Percentiles rank a stretch among this genome's conserved stretches.
phyloP scores from a whole-genome alignment of 2,797 vertebrate species.

The Amblyopsis hoosieri region DNA sequence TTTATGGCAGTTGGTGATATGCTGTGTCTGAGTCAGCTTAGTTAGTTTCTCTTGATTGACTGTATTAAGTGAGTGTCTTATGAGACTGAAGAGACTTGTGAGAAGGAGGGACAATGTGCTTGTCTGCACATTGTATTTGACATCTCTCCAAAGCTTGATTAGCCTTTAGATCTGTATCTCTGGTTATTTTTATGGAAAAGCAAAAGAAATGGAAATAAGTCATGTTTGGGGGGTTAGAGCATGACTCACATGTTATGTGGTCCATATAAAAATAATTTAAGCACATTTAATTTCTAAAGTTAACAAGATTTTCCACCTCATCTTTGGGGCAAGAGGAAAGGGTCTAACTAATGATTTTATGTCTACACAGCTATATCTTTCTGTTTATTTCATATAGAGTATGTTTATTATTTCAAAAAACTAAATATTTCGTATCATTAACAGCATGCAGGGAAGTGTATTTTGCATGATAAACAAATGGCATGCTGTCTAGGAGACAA shows the following conservation, averaged over 20 bases:
- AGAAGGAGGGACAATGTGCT: slow-evolving; percentile 35
- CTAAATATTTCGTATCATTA: not conserved
- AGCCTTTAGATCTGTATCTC: slow-evolving; percentile 43
- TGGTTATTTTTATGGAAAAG: slow-evolving; percentile 33
- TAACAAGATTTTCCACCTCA: slow-evolving; percentile 42
- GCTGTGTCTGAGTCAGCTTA: slow-evolving; percentile 16
- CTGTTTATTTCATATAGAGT: slow-evolving; percentile 23
- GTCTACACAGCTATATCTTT: slow-evolving; percentile 10
- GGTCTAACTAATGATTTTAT: slow-evolving; percentile 13
- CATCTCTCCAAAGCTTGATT: slow-evolving; percentile 18
- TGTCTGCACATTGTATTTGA: slow-evolving; percentile 25
- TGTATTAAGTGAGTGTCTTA: slow-evolving; percentile 37
- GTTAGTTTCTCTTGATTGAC: slow-evolving; percentile 18
- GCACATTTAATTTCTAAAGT: slow-evolving; percentile 24
- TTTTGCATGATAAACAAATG: not conserved
- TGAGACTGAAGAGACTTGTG: slow-evolving; percentile 27
- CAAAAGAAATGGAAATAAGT: slow-evolving; percentile 38
- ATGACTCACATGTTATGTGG: slow-evolving; percentile 15
- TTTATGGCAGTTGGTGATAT: slow-evolving; percentile 30
- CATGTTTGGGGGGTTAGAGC: slow-evolving; percentile 15
- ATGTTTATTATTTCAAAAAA: slow-evolving; percentile 16
- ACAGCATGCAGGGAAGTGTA: not conserved
- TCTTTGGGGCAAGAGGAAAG: slow-evolving; percentile 6
- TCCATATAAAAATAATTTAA: slow-evolving; percentile 30
- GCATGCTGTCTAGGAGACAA: not conserved